Conservation (phyloP, 2,797 vertebrate species). For the Gymnoscopelus braueri region DNA sequence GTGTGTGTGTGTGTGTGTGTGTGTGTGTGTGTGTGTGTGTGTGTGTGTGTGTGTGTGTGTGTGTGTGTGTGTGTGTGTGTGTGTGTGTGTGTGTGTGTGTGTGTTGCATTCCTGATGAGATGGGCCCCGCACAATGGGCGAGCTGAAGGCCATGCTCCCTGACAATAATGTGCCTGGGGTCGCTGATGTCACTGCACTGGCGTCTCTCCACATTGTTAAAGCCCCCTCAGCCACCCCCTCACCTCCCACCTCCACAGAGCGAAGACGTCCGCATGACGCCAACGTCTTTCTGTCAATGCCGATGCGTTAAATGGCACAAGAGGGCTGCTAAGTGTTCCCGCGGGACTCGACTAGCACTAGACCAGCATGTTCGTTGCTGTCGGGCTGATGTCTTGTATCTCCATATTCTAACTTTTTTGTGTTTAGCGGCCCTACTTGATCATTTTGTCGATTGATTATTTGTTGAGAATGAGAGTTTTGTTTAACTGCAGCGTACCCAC, state of each 20-base stretch:
- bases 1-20: slow-evolving; percentile 56
- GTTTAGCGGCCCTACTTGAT: no score
- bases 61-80: slow-evolving; percentile 56
- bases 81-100: slow-evolving; percentile 54
- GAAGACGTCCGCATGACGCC: slow-evolving; percentile 13
- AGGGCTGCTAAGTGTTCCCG: slow-evolving; percentile 11
- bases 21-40: slow-evolving; percentile 55
- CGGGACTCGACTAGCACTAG: not conserved
- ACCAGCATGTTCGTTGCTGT: no score
- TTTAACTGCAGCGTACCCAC: no score
- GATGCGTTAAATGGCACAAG: slow-evolving; percentile 7
- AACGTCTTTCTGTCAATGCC: slow-evolving; percentile 28
- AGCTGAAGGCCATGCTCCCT: slow-evolving; percentile 66
- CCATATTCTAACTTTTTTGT: no score
- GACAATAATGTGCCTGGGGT: slow-evolving; percentile 50
- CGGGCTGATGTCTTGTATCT: no score
- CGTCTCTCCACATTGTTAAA: slow-evolving; percentile 49
- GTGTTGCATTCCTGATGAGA: slow-evolving; percentile 66
- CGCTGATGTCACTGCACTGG: slow-evolving; percentile 29
- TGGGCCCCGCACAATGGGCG: slow-evolving; percentile 53
- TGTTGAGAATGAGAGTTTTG: no score
- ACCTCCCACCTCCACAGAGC: not conserved
- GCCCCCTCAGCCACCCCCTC: not conserved
- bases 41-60: slow-evolving; percentile 55
- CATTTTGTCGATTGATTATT: no score